A percentile compares a stretch with the other conserved stretches of the same genome.
Conservation (phyloP, 2,888 invertebrate genomes). For the Aphodius granarius region DNA sequence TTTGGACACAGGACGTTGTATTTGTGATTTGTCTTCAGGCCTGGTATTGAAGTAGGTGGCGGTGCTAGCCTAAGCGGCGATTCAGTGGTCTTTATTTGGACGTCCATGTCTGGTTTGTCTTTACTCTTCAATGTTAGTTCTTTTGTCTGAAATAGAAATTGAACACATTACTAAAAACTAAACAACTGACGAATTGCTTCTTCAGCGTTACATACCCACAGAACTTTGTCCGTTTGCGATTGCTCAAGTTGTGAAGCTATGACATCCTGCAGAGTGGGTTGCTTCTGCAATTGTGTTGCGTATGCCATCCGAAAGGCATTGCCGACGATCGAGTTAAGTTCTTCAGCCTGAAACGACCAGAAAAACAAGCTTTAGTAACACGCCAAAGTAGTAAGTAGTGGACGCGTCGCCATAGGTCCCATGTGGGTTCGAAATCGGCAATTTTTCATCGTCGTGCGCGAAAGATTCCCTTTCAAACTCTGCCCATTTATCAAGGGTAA, state of each 20-base stretch:
- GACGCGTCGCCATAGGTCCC: conserved; percentile 3
- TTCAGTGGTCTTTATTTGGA: conserved; percentile 56
- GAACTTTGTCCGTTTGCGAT: conserved; percentile 57
- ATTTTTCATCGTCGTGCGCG: conserved; percentile 39
- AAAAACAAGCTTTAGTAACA: conserved; percentile 12
- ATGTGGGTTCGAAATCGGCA: conserved; percentile 33
- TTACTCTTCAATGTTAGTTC: conserved; percentile 46
- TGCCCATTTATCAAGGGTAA: conserved; percentile 43
- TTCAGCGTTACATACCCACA: conserved; percentile 45
- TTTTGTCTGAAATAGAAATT: conserved; percentile 50
- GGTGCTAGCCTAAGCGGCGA: conserved; percentile 56
- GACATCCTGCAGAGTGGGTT: conserved; percentile 68
- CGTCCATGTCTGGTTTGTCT: conserved; percentile 55
- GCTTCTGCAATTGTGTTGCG: conserved; percentile 78
- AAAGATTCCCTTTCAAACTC: conserved; percentile 36
- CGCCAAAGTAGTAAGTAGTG: background rate
- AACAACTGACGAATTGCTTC: background rate
- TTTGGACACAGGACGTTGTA: conserved; percentile 55
- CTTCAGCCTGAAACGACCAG: conserved; percentile 72
- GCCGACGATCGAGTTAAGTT: conserved; percentile 83
- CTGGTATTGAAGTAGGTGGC: conserved; percentile 69
- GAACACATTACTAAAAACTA: background rate
- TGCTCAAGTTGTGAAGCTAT: conserved; percentile 61
- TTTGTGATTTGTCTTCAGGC: conserved; percentile 65
- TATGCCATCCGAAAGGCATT: conserved; percentile 93